Percentiles rank a stretch among this genome's conserved stretches.
These are phyloP conservation scores for Geodia barretti DNA, from an alignment of 37 sponge, comb jelly and placozoan species.

Conservation along the genomic window DNA sequence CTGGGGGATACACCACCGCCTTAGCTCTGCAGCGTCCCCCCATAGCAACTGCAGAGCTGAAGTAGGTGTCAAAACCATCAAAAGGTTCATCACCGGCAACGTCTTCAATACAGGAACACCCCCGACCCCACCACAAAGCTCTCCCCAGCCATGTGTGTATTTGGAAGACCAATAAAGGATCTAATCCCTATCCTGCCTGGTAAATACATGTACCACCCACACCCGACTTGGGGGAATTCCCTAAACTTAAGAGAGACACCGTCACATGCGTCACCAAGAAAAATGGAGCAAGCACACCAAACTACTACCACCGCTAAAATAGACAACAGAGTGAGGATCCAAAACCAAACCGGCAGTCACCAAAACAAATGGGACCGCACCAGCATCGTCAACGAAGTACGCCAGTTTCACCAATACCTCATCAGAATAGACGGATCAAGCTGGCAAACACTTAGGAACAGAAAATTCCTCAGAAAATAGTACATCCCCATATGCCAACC, in stretches of 20 bases:
- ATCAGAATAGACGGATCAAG: conserved; percentile 33
- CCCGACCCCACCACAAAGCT: conserved; percentile 37
- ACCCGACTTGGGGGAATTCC: conserved; percentile 11
- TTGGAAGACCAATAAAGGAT: conserved; percentile 38
- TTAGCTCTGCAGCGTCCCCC: conserved; percentile 37
- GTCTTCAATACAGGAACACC: conserved; percentile 39
- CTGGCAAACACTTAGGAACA: conserved; percentile 36
- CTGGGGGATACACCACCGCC: conserved; percentile 35
- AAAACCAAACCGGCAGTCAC: conserved; percentile 45
- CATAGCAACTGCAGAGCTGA: conserved; percentile 47
- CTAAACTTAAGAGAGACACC: conserved; percentile 16
- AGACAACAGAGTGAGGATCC: conserved; percentile 44
- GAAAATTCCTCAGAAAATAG: conserved; percentile 43
- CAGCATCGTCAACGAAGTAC: conserved; percentile 32
- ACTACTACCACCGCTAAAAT: conserved; percentile 19
- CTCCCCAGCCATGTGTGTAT: conserved; percentile 43
- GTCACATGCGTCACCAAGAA: conserved; percentile 42
- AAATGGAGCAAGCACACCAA: conserved; percentile 45
- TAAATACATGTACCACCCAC: conserved; percentile 32
- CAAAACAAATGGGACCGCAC: conserved; percentile 46
- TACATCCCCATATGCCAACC: conserved; percentile 21
- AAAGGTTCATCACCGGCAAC: conserved; percentile 34
- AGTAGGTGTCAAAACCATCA: conserved; percentile 34
- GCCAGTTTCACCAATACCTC: conserved; percentile 44
- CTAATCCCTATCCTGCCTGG: conserved; percentile 40